These are phyloP conservation scores for Aethina tumida DNA, from an alignment of 1,140 invertebrate genomes.

Conservation along the genomic window DNA sequence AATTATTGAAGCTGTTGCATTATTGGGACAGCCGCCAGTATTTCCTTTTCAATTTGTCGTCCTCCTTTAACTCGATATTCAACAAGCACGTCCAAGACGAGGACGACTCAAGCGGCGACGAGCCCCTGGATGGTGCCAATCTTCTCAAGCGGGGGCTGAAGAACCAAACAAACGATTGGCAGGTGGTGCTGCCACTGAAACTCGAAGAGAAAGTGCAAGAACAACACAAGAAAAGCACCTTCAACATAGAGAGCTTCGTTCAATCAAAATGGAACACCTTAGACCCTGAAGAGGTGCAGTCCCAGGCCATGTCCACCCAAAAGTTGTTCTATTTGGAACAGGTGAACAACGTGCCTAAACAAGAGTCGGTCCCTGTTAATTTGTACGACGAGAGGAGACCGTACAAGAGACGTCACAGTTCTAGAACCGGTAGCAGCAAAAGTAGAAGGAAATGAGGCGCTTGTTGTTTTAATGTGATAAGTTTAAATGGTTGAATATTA, in stretches of 20 bases:
- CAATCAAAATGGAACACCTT: slow-evolving; percentile 92
- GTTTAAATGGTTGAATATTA: too few relatives aligned
- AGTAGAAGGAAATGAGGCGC: too few relatives aligned
- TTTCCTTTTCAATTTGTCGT: slow-evolving; percentile 88
- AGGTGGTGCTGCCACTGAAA: slow-evolving; percentile 3
- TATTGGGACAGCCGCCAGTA: slow-evolving; percentile 97
- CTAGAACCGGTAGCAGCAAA: too few relatives aligned
- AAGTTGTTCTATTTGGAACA: slow-evolving; percentile 58
- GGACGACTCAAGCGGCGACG: slow-evolving; percentile 24
- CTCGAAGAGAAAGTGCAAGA: slow-evolving; percentile 3
- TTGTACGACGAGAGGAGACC: slow-evolving; percentile 11
- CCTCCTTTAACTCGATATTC: too few relatives aligned
- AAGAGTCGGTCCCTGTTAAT: too few relatives aligned
- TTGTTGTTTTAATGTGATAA: too few relatives aligned
- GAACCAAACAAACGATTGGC: slow-evolving; percentile 11
- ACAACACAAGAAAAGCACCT: slow-evolving; percentile 20
- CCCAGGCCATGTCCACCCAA: slow-evolving; percentile 76
- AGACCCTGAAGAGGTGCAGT: slow-evolving; percentile 70
- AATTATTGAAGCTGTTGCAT: slow-evolving; percentile 82
- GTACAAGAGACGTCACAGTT: slow-evolving; percentile 1
- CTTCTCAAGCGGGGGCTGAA: slow-evolving; percentile 25
- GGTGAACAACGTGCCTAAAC: slow-evolving; percentile 36
- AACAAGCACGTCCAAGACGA: too few relatives aligned
- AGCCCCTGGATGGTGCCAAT: slow-evolving; percentile 32
- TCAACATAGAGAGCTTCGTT: slow-evolving; percentile 57